Evolutionary conservation across 2,888 invertebrate species (phyloP).

Genomic region (Branchellion lobata): DNA sequence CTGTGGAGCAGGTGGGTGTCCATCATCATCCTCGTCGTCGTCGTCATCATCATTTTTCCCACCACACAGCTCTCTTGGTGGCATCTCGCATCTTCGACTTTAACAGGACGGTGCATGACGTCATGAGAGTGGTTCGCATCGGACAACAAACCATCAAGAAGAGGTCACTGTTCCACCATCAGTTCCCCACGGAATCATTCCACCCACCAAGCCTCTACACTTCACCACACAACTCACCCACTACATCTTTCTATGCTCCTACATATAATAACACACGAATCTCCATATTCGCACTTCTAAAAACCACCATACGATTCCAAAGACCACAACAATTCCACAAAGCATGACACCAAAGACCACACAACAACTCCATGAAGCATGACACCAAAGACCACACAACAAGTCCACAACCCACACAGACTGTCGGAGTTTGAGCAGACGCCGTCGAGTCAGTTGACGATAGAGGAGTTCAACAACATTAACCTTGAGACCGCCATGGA

Average conservation of each 20-base stretch:
- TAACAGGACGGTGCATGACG: constrained; percentile 79
- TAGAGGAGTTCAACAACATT: constrained; percentile 94
- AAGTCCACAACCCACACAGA: constrained; percentile 54
- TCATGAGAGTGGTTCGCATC: constrained; percentile 90
- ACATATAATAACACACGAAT: too few species aligned
- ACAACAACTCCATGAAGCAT: too few species aligned
- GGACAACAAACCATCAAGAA: constrained; percentile 89
- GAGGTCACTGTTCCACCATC: constrained; percentile 65
- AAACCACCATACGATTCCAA: too few species aligned
- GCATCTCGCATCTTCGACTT: constrained; percentile 90
- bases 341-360: too few species aligned
- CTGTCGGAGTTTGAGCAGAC: constrained; percentile 94
- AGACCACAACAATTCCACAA: too few species aligned
- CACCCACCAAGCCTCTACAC: neutral
- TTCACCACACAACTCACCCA: neutral
- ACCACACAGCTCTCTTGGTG: constrained; percentile 77
- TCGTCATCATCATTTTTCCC: too few species aligned
- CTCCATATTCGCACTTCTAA: too few species aligned
- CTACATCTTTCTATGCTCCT: neutral
- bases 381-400: too few species aligned
- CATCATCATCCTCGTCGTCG: too few species aligned
- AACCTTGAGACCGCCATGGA: constrained; percentile 94
- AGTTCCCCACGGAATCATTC: neutral
- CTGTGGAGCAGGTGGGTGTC: constrained; percentile 83
- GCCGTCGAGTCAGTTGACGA: constrained; percentile 86